These are phyloP conservation scores for Pleuronectes platessa DNA, from an alignment of 2,113 vertebrate species.

Conservation along the genomic window DNA sequence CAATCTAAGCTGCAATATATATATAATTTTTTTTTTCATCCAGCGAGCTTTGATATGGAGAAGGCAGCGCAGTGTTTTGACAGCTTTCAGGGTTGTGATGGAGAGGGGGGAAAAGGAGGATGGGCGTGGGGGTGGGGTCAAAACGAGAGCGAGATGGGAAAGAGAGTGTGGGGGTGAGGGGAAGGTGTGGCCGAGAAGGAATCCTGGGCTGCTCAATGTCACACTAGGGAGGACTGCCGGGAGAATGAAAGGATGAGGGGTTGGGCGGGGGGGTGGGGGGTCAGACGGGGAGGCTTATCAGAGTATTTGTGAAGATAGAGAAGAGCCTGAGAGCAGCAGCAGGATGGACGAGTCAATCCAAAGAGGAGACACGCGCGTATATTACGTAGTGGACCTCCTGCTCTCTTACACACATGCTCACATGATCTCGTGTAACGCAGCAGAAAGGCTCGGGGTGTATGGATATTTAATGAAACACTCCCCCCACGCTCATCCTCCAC, in stretches of 20 bases:
- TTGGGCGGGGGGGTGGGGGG: conserved; percentile 20
- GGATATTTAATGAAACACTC: conserved; percentile 74
- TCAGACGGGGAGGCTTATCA: conserved; percentile 60
- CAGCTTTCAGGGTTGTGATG: conserved; percentile 65
- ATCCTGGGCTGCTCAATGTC: conserved; percentile 72
- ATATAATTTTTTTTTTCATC: conserved; percentile 5
- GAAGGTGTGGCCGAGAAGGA: conserved; percentile 69
- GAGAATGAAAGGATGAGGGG: conserved; percentile 50
- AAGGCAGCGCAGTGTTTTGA: conserved; percentile 68
- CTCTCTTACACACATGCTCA: conserved; percentile 38
- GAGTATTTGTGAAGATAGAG: conserved; percentile 61
- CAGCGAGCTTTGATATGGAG: conserved; percentile 63
- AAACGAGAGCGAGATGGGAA: conserved; percentile 15
- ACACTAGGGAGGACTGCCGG: conserved; percentile 60
- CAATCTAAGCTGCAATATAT: conserved; percentile 31
- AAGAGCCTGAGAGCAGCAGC: conserved; percentile 50
- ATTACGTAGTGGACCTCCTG: neutral
- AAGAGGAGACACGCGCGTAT: conserved; percentile 23
- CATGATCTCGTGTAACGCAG: conserved; percentile 54
- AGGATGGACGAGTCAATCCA: conserved; percentile 52
- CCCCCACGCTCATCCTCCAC: conserved; percentile 57
- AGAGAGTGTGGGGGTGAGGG: conserved; percentile 1
- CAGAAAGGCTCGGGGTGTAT: conserved; percentile 57
- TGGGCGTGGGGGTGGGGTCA: neutral
- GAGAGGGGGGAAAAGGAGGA: conserved; percentile 11